These are phyloP conservation scores for Ormyrus pomaceus DNA, from an alignment of 2,888 invertebrate species.

Conservation along the genomic window DNA sequence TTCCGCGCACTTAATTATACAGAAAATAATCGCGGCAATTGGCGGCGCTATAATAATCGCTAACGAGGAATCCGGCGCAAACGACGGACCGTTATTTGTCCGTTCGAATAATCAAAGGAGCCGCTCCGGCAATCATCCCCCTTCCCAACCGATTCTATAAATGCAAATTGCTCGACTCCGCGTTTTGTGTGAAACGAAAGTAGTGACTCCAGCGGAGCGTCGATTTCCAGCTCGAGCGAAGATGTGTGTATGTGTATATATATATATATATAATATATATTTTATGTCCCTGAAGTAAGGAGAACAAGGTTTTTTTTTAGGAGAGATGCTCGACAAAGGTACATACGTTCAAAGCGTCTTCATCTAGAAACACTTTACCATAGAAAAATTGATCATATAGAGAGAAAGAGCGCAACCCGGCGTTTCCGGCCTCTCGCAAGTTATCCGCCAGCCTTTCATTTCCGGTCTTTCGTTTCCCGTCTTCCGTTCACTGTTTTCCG, in stretches of 20 bases:
- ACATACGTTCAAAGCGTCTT: constrained; percentile 65
- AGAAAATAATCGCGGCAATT: too few species aligned
- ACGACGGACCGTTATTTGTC: background rate
- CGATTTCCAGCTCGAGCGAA: constrained; percentile 46
- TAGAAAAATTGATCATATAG: constrained; percentile 65
- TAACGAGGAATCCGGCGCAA: background rate
- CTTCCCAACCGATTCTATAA: too few species aligned
- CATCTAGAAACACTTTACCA: constrained; percentile 64
- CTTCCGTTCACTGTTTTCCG: background rate
- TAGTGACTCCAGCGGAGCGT: constrained; percentile 11
- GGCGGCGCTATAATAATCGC: background rate
- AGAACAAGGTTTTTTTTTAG: constrained; percentile 55
- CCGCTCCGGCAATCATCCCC: too few species aligned
- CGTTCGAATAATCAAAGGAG: background rate
- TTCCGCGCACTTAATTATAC: too few species aligned
- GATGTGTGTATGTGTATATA: constrained; percentile 42
- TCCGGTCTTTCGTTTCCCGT: background rate
- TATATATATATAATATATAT: constrained; percentile 36
- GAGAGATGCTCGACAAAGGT: constrained; percentile 57
- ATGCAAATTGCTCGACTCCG: too few species aligned
- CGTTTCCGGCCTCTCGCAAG: constrained; percentile 67
- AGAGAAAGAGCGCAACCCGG: constrained; percentile 66
- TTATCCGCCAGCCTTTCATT: constrained; percentile 60
- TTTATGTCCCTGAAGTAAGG: constrained; percentile 51
- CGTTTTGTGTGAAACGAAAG: too few species aligned